Evolutionary conservation across 2,888 invertebrate genomes (phyloP), one percentile per base, ranked within the genome.

Genomic region (Chouioia cunea): DNA sequence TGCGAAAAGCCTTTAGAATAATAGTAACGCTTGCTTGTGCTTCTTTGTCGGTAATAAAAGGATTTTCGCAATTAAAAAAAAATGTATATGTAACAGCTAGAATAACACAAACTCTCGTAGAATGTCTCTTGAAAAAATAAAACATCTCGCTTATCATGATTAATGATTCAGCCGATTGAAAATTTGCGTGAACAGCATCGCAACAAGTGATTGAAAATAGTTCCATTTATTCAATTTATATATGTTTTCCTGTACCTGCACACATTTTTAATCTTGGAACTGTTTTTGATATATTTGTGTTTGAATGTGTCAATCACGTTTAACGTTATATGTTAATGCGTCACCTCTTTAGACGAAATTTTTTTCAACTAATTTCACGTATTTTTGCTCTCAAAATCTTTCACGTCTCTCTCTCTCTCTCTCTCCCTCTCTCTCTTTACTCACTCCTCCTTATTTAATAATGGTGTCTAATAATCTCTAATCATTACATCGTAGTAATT

Each of bases 31-130:
- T 71, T 64, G 67, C 59, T 71, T 66, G 46, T 63, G 67, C 63
- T 71, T 67, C 64, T 71, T 72, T 65, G 68, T 72, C 71, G 68
- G 60, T 64, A 53, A 44, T 48, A 72, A 71, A 72, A 72, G 71
- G 71, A 72, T 72, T 72, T 72, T 72, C 71, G 44, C 23, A 22
- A 53, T 20, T 20, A 16, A 53, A 20, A 14, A 12, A 23, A 22
- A 8, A 22, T 18, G 23, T 15, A 53, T 14, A 52, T 22, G 6
- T 36, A 36, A 36, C 36, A 36, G 36, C 10, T 36, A 8, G 36
- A 36, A 12, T 36, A 36, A 36, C 10, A 36, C 36, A 1, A 12
- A 36, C 6, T 36, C 36, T 36, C 10, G 2, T 36, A 36, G 36
- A 36, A 36, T 36, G 36, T 36, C 36, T 36, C 36, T 36, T 36